A percentile compares a stretch with the other conserved stretches of the same genome.
These are phyloP conservation scores for Lobophora halterata DNA, from an alignment of 2,888 invertebrate species.

Conservation along the genomic window DNA sequence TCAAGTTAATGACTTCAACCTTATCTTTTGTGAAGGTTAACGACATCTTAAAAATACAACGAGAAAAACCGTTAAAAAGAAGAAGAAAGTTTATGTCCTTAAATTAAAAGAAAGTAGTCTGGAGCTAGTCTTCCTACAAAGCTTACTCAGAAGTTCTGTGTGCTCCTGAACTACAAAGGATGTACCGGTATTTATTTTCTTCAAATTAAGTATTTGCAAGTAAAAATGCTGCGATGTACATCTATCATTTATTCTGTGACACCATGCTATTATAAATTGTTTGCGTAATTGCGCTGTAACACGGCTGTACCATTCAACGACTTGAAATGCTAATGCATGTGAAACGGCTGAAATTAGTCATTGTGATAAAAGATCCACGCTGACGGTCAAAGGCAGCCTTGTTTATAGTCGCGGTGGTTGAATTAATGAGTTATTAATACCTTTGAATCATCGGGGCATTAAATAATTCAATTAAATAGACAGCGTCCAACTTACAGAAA, in stretches of 20 bases:
- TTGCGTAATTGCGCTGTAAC: conserved; percentile 66
- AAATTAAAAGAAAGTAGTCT: too few species aligned
- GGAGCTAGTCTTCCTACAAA: too few species aligned
- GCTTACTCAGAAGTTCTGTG: conserved; percentile 8
- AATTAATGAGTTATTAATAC: conserved; percentile 29
- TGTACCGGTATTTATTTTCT: conserved; percentile 60
- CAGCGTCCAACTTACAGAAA: too few species aligned
- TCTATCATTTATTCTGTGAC: too few species aligned
- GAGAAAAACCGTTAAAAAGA: too few species aligned
- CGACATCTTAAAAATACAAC: too few species aligned
- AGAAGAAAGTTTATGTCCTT: too few species aligned
- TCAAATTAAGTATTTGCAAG: conserved; percentile 47
- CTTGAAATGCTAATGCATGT: conserved; percentile 64
- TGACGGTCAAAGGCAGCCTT: conserved; percentile 30
- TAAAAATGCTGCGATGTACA: conserved; percentile 59
- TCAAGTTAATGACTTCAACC: too few species aligned
- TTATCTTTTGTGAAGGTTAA: too few species aligned
- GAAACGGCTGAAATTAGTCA: conserved; percentile 54
- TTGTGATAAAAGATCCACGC: conserved; percentile 36
- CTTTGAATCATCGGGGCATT: conserved; percentile 15
- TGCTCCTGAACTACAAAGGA: conserved; percentile 28
- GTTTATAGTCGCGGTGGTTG: conserved; percentile 23
- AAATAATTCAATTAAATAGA: too few species aligned
- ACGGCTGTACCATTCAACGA: conserved; percentile 46
- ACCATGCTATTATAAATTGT: conserved; percentile 69